These are phyloP conservation scores for Ophioninae sp. DNA, from an alignment of 2,888 invertebrate species.

Conservation along the genomic window DNA sequence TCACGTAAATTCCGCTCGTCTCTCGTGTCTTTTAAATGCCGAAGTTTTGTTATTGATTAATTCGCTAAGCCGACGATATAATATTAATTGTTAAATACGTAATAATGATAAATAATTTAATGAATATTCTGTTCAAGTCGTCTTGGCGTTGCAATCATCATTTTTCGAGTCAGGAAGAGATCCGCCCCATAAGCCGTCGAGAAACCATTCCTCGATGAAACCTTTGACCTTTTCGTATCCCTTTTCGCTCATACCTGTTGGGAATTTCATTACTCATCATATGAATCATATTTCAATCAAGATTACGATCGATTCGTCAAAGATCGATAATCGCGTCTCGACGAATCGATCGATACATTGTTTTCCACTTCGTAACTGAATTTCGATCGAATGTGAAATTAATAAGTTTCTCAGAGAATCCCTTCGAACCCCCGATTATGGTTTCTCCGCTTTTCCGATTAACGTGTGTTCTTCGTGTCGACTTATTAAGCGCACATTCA, in stretches of 20 bases:
- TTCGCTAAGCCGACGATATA: conserved; percentile 6
- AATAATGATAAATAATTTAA: conserved; percentile 43
- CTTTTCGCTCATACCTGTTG: conserved; percentile 60
- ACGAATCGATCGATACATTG: neutral
- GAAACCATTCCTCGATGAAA: conserved; percentile 63
- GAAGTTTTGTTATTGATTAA: conserved; percentile 12
- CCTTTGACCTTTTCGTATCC: conserved; percentile 51
- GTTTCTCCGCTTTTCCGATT: conserved; percentile 3
- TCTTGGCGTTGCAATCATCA: conserved; percentile 53
- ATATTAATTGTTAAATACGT: conserved; percentile 24
- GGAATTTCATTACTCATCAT: conserved; percentile 52
- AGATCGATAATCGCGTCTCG: neutral
- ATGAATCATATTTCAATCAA: conserved; percentile 39
- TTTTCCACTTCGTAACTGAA: neutral
- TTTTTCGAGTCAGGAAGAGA: conserved; percentile 54
- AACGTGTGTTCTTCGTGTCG: neutral
- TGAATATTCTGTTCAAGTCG: conserved; percentile 44
- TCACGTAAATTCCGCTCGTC: conserved; percentile 1
- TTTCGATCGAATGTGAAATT: neutral
- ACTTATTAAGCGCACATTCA: conserved; percentile 5
- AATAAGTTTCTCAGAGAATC: neutral
- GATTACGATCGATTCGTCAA: neutral
- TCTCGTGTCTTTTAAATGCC: conserved; percentile 16
- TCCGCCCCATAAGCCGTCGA: conserved; percentile 59
- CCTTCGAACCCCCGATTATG: neutral